These are phyloP conservation scores for Potamarius usumacintae DNA, from an alignment of 2,113 vertebrate genomes.

Conservation along the genomic window DNA sequence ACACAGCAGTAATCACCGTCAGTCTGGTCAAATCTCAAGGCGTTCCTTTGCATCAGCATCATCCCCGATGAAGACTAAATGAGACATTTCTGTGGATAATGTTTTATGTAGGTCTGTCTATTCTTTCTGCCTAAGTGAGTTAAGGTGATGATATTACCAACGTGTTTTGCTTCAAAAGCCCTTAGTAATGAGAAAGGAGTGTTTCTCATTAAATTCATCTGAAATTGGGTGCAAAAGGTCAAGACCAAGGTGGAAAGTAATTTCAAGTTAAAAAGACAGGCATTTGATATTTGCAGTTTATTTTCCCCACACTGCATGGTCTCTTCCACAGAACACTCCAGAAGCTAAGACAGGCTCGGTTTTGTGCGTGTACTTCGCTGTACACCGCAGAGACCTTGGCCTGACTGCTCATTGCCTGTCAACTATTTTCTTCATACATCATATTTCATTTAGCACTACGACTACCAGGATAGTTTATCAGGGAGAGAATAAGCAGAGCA, in stretches of 20 bases:
- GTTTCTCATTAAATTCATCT: slow-evolving; percentile 13
- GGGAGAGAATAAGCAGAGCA: neutral
- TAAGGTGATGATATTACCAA: slow-evolving; percentile 11
- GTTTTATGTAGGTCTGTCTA: neutral
- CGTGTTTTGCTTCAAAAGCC: neutral
- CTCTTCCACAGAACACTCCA: neutral
- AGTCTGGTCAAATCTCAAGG: neutral
- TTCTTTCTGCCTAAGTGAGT: neutral
- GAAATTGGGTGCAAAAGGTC: neutral
- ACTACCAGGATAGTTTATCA: neutral
- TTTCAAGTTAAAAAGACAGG: neutral
- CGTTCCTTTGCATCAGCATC: neutral
- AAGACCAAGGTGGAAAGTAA: slow-evolving; percentile 6
- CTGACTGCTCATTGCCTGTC: neutral
- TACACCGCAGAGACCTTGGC: neutral
- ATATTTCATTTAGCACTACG: neutral
- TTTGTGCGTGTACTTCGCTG: neutral
- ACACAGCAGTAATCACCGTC: neutral
- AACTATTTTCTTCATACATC: neutral
- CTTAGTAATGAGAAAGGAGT: neutral
- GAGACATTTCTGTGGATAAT: neutral
- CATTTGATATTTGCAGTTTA: neutral
- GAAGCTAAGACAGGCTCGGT: neutral
- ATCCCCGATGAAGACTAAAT: neutral
- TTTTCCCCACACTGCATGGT: neutral